Evolutionary conservation across 2,797 vertebrate genomes (phyloP).

Genomic region (Acanthopagrus latus): DNA sequence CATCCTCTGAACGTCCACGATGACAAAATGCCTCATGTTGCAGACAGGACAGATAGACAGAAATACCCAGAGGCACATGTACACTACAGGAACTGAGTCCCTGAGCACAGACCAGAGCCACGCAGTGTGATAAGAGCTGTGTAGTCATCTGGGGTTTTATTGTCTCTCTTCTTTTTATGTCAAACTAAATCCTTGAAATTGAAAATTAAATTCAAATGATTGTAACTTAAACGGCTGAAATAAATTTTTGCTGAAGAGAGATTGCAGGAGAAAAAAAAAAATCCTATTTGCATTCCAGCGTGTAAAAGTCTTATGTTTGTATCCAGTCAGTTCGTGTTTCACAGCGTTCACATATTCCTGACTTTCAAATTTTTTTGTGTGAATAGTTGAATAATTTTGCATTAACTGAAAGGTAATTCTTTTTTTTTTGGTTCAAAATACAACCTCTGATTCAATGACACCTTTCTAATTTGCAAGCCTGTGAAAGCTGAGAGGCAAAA

Average conservation of each 20-base stretch:
- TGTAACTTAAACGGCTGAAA: conserved; percentile 18
- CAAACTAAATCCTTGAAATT: conserved; percentile 46
- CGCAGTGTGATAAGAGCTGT: conserved; percentile 18
- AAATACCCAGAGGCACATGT: conserved; percentile 50
- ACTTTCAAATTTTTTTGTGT: conserved; percentile 24
- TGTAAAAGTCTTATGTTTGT: conserved; percentile 18
- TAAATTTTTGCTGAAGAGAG: conserved; percentile 7
- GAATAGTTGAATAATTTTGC: not conserved
- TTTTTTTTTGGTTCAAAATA: not conserved
- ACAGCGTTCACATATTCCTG: not conserved
- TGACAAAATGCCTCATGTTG: conserved; percentile 45
- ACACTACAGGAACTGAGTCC: conserved; percentile 39
- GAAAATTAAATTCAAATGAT: conserved; percentile 50
- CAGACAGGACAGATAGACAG: conserved; percentile 50
- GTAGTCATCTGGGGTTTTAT: conserved; percentile 41
- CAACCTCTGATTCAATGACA: conserved; percentile 13
- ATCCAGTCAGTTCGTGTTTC: conserved; percentile 2
- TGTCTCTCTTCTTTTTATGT: conserved; percentile 36
- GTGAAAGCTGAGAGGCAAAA: no score
- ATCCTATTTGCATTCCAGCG: conserved; percentile 18
- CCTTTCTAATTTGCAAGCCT: no score
- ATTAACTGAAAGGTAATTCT: not conserved
- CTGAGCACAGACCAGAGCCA: conserved; percentile 35
- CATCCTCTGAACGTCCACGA: conserved; percentile 43
- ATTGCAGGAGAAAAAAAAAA: conserved; percentile 21